Conservation (phyloP, 2,113 vertebrate species). For the Trichomycterus rosablanca region DNA sequence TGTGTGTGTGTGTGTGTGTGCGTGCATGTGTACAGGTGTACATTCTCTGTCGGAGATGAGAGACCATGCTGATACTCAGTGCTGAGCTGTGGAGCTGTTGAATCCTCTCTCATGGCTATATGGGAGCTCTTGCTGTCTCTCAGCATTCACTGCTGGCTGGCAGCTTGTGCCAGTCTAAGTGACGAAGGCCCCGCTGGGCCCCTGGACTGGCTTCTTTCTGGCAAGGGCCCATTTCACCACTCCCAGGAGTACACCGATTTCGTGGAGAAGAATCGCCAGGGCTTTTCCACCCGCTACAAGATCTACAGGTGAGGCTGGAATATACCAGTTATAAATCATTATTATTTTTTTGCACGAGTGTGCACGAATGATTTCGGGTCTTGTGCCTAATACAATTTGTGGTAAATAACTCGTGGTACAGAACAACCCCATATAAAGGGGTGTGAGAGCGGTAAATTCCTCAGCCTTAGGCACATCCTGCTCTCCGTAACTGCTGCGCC, state of each 20-base stretch:
- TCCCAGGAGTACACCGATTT: conserved; percentile 97
- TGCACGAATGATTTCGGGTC: too few species aligned
- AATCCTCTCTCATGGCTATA: conserved; percentile 90
- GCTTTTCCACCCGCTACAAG: conserved; percentile 98
- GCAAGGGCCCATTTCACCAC: conserved; percentile 97
- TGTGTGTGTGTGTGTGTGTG: conserved; percentile 47
- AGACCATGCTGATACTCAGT: conserved; percentile 68
- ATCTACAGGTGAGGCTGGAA: conserved; percentile 86
- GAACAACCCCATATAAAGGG: too few species aligned
- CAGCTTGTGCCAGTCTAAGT: conserved; percentile 76
- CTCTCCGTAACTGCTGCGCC: too few species aligned
- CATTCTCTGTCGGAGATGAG: conserved; percentile 73
- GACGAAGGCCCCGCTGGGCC: conserved; percentile 90
- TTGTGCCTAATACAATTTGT: too few species aligned
- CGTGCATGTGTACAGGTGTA: conserved; percentile 15
- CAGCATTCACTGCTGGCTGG: conserved; percentile 94
- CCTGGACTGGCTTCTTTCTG: conserved; percentile 97
- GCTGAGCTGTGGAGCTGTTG: conserved; percentile 77
- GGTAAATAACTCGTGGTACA: too few species aligned
- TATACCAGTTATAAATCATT: too few species aligned
- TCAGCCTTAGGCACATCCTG: too few species aligned
- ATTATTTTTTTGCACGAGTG: too few species aligned
- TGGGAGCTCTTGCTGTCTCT: conserved; percentile 86
- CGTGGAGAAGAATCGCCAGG: conserved; percentile 93
- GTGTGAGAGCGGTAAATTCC: too few species aligned